Evolutionary conservation across 2,797 vertebrate species (phyloP).

Genomic region (Artibeus jamaicensis): DNA sequence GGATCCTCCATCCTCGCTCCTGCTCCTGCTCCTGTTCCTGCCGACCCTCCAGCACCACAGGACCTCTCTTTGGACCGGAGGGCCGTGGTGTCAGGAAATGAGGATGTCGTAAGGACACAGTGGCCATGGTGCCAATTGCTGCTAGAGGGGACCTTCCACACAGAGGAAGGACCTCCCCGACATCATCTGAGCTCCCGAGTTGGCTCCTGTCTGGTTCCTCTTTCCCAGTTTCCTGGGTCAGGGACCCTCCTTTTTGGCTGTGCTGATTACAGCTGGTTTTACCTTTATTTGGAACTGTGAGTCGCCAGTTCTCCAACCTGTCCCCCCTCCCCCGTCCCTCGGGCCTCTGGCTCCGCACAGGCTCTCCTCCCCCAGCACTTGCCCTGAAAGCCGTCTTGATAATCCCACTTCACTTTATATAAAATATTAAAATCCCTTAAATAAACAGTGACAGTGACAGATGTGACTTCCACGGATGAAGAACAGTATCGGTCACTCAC

Average conservation of each 20-base stretch:
- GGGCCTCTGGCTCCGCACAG: background rate
- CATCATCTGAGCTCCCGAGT: fast-evolving
- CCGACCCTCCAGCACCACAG: background rate
- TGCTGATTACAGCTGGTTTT: background rate
- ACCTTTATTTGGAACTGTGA: background rate
- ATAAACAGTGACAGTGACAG: background rate
- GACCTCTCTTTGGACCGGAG: background rate
- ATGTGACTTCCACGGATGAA: background rate
- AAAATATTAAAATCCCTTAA: background rate
- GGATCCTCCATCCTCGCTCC: background rate
- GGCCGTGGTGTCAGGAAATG: background rate
- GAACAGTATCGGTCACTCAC: background rate
- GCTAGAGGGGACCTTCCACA: background rate
- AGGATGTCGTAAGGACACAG: background rate
- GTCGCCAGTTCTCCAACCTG: background rate
- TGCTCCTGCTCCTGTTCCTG: background rate
- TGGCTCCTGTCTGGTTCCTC: background rate
- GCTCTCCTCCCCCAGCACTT: background rate
- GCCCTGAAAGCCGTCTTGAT: background rate
- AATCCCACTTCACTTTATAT: background rate
- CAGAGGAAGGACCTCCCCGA: background rate
- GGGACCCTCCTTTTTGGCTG: background rate
- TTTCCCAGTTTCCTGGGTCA: background rate
- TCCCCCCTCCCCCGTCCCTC: background rate
- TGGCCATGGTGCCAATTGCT: background rate